Percentiles rank a stretch among this genome's conserved stretches.
phyloP scores from a whole-genome alignment of 2,113 vertebrate genomes.

The Amphilophus citrinellus region DNA sequence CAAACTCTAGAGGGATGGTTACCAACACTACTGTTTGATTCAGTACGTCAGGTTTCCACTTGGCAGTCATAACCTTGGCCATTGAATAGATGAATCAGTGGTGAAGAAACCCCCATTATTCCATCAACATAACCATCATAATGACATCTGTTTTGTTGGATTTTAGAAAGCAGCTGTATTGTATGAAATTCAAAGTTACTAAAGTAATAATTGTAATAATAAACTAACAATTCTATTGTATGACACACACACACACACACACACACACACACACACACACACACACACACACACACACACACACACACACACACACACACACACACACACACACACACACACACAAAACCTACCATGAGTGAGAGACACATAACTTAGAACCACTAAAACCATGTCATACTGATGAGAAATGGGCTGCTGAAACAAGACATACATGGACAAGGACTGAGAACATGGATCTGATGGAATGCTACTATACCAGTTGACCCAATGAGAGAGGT shows the following conservation, averaged over 20 bases:
- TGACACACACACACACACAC: neutral
- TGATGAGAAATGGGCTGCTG: no score
- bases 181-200: neutral
- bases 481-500: no score
- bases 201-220: neutral
- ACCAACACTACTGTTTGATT: slow-evolving; percentile 28
- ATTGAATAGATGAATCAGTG: slow-evolving; percentile 1
- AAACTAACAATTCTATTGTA: neutral
- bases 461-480: no score
- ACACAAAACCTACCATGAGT: no score
- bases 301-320: no score
- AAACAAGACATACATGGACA: no score
- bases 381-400: no score
- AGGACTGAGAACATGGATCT: no score
- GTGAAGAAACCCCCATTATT: neutral
- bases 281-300: no score
- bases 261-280: no score
- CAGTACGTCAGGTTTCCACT: slow-evolving; percentile 14
- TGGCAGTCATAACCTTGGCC: neutral
- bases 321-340: no score
- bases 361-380: no score
- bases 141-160: neutral
- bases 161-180: neutral
- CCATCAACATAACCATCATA: neutral
- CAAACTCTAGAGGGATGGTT: slow-evolving; percentile 43